Percentiles rank a stretch among this genome's conserved stretches.
These are phyloP conservation scores for Acanthochromis polyacanthus DNA, from an alignment of 2,113 vertebrate species.

Conservation along the genomic window DNA sequence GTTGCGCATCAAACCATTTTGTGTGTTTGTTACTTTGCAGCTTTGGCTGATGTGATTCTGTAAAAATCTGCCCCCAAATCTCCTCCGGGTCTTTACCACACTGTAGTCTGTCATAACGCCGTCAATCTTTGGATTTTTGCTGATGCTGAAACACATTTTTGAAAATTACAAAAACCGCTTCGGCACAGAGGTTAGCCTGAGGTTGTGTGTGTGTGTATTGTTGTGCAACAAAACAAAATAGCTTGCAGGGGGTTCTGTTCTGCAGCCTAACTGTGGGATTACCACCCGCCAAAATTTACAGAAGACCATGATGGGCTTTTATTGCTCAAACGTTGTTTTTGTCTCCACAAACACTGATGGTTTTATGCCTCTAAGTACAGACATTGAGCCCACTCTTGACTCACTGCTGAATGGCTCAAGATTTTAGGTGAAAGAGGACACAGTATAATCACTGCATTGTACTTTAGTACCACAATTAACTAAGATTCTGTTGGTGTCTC, in stretches of 20 bases:
- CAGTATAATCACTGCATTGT: constrained; percentile 33
- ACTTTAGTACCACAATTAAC: not conserved
- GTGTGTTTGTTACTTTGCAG: constrained; percentile 60
- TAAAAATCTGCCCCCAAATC: constrained; percentile 42
- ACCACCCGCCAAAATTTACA: constrained; percentile 42
- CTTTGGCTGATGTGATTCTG: constrained; percentile 38
- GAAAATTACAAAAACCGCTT: constrained; percentile 50
- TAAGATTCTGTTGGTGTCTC: constrained; percentile 10
- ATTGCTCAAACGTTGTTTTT: constrained; percentile 60
- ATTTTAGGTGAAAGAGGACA: constrained; percentile 37
- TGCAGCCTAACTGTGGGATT: constrained; percentile 36
- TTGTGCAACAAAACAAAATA: constrained; percentile 66
- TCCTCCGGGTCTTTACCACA: constrained; percentile 54
- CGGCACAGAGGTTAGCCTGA: constrained; percentile 56
- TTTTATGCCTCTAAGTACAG: constrained; percentile 36
- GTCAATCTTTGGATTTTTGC: constrained; percentile 55
- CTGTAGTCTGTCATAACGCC: constrained; percentile 49
- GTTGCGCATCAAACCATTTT: constrained; percentile 42
- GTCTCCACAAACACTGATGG: constrained; percentile 45
- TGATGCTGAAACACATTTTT: constrained; percentile 68
- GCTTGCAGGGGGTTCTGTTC: constrained; percentile 43
- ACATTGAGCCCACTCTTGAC: constrained; percentile 26
- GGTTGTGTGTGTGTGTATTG: constrained; percentile 39
- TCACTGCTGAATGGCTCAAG: constrained; percentile 24
- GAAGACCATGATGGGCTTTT: constrained; percentile 29